phyloP scores from a whole-genome alignment of 1,140 invertebrate genomes.

The Brachionus manjavacas region DNA sequence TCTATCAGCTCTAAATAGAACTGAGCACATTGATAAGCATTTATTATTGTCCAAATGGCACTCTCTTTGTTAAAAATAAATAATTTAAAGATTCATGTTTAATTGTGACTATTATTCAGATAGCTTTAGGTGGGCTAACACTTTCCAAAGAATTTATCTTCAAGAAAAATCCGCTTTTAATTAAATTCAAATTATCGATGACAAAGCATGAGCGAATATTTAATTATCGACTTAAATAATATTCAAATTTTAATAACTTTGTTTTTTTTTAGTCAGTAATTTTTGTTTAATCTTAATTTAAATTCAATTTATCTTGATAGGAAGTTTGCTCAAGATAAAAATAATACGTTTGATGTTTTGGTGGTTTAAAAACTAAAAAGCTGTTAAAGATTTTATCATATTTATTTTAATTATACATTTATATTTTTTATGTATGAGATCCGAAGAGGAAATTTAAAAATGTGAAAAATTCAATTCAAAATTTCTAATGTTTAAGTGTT shows the following conservation, averaged over 20 bases:
- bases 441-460: background rate
- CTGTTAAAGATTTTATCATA: background rate
- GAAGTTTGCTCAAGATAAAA: background rate
- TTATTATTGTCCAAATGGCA: background rate
- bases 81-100: conserved; percentile 6
- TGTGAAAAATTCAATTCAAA: background rate
- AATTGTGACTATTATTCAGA: background rate
- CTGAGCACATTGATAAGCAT: background rate
- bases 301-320: background rate
- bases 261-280: background rate
- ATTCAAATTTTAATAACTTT: background rate
- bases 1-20: background rate
- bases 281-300: background rate
- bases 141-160: background rate
- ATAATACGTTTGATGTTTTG: background rate
- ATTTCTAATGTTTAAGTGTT: background rate
- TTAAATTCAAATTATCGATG: background rate
- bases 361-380: background rate
- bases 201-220: background rate
- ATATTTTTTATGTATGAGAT: background rate
- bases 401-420: background rate
- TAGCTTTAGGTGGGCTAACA: background rate
- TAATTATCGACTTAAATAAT: background rate
- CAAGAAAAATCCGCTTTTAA: background rate
- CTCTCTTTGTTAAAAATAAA: background rate